Percentiles rank a stretch among this genome's conserved stretches.
Conservation (phyloP, 2,888 invertebrate species). For the Saturnia japonica region DNA sequence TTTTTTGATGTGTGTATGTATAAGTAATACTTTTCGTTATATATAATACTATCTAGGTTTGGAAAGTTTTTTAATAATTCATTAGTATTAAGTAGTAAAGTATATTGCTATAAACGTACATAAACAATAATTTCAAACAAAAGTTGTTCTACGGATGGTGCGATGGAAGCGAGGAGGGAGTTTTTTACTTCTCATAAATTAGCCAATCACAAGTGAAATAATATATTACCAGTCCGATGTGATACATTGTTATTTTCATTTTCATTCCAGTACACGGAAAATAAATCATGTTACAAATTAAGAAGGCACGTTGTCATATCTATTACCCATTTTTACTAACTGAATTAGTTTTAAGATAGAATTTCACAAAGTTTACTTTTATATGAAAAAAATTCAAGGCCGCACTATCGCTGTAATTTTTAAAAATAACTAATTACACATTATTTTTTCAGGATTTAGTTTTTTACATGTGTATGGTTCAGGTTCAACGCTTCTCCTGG, state of each 20-base stretch:
- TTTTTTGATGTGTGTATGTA: too few relatives aligned
- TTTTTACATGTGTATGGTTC: too few relatives aligned
- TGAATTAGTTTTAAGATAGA: neutral
- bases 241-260: neutral
- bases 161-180: neutral
- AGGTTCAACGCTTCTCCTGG: too few relatives aligned
- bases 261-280: neutral
- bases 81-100: neutral
- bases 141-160: neutral
- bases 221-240: neutral
- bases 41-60: neutral
- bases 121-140: neutral
- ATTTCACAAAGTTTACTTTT: neutral
- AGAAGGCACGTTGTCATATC: neutral
- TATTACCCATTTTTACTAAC: neutral
- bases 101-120: neutral
- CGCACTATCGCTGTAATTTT: too few relatives aligned
- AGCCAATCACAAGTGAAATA: neutral
- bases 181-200: neutral
- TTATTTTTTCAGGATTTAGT: too few relatives aligned
- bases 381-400: too few relatives aligned
- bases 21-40: too few relatives aligned
- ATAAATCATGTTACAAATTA: neutral
- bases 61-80: neutral
- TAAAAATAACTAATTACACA: neutral